phyloP scores from a whole-genome alignment of 2,113 vertebrate species.

The Spea multiplicata region DNA sequence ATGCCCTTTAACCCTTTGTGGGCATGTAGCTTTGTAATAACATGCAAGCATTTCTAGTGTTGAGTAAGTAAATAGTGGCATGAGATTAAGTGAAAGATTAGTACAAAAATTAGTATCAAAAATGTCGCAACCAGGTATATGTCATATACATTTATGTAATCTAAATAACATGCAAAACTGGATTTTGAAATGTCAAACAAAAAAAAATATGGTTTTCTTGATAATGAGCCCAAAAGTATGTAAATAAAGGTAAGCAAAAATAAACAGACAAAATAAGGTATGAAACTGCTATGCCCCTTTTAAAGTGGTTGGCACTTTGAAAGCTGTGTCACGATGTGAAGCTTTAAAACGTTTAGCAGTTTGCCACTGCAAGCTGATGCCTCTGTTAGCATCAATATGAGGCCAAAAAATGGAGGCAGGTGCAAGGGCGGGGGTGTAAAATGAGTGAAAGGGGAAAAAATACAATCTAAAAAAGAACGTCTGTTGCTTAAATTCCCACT shows the following conservation, averaged over 20 bases:
- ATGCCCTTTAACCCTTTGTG: too few species aligned
- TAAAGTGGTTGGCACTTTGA: constrained; percentile 71
- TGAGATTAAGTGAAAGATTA: too few species aligned
- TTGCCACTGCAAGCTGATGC: constrained; percentile 73
- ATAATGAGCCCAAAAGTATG: too few species aligned
- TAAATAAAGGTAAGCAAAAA: not conserved
- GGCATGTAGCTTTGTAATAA: too few species aligned
- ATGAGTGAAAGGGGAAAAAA: constrained; percentile 43
- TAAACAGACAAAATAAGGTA: constrained; percentile 5
- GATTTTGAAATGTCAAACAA: too few species aligned
- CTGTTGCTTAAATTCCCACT: constrained; percentile 67
- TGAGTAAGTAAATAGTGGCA: too few species aligned
- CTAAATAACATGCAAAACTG: too few species aligned
- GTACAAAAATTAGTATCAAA: too few species aligned
- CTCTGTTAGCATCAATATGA: constrained; percentile 67
- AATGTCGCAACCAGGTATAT: too few species aligned
- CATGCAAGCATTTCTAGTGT: too few species aligned
- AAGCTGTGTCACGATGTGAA: constrained; percentile 68
- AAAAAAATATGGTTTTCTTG: too few species aligned
- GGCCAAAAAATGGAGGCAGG: constrained; percentile 76
- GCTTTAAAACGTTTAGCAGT: constrained; percentile 64
- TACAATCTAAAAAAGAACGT: constrained; percentile 65
- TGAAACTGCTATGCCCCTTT: constrained; percentile 64
- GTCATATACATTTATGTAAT: too few species aligned
- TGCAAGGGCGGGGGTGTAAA: constrained; percentile 60